phyloP scores from a whole-genome alignment of 2,113 vertebrate species.

The Origma solitaria region DNA sequence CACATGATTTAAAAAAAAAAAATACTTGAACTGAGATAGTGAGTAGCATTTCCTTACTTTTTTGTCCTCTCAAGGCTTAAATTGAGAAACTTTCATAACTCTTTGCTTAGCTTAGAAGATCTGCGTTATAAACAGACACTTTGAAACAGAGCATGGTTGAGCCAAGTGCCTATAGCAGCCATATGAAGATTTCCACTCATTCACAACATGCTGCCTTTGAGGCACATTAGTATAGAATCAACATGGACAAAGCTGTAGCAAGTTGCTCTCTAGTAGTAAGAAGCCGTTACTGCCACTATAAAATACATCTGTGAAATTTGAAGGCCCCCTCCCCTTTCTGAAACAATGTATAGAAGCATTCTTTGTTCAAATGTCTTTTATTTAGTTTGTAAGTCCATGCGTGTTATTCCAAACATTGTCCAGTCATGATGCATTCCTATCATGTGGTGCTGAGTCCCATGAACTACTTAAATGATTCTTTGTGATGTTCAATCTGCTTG shows the following conservation, averaged over 20 bases:
- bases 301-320: neutral
- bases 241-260: neutral
- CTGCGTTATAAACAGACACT: neutral
- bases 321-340: neutral
- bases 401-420: neutral
- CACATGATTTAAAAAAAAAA: neutral
- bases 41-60: neutral
- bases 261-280: neutral
- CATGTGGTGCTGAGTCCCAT: neutral
- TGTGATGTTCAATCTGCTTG: neutral
- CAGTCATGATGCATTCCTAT: accelerated
- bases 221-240: neutral
- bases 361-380: neutral
- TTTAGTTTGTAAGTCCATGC: neutral
- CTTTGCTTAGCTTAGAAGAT: neutral
- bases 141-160: neutral
- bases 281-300: neutral
- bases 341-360: neutral
- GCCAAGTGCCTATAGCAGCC: neutral
- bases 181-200: neutral
- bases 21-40: neutral
- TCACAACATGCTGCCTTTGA: neutral
- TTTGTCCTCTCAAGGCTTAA: neutral
- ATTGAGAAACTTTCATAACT: neutral
- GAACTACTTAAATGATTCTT: neutral